Percentiles rank a stretch among this genome's conserved stretches.
Conservation (phyloP, 2,797 vertebrate species). For the Sphenodon punctatus region DNA sequence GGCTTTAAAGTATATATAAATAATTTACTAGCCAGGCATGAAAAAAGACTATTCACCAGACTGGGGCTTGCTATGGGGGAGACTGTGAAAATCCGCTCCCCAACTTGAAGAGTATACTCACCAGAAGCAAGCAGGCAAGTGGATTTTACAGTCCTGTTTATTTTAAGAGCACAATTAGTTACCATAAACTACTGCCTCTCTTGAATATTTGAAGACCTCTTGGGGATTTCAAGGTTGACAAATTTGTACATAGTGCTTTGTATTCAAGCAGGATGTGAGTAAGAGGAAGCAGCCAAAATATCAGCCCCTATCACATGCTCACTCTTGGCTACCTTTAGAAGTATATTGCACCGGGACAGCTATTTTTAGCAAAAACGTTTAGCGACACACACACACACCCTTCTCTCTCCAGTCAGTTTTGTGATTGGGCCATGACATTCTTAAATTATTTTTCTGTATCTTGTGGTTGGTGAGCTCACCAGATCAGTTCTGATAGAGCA, state of each 20-base stretch:
- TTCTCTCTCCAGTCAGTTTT: conserved; percentile 6
- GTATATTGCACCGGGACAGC: conserved; percentile 16
- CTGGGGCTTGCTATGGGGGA: too few species aligned
- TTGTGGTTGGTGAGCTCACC: conserved; percentile 31
- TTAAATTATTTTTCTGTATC: conserved; percentile 30
- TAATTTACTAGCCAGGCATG: too few species aligned
- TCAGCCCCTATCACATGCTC: conserved; percentile 49
- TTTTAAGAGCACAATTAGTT: background rate
- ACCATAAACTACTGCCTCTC: background rate
- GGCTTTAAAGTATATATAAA: too few species aligned
- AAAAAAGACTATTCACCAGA: too few species aligned
- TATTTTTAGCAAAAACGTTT: conserved; percentile 66
- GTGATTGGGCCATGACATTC: background rate
- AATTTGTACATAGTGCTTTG: background rate
- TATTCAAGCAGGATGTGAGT: conserved; percentile 73
- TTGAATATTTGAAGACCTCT: conserved; percentile 31
- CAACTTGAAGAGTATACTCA: too few species aligned
- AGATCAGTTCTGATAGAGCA: conserved; percentile 10
- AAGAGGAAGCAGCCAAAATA: conserved; percentile 73
- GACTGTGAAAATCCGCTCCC: too few species aligned
- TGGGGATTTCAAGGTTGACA: conserved; percentile 21
- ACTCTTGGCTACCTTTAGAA: conserved; percentile 56
- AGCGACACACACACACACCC: background rate
- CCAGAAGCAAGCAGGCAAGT: too few species aligned
- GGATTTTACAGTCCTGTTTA: background rate